These are phyloP conservation scores for Anabas testudineus DNA, from an alignment of 2,797 vertebrate genomes.

Conservation along the genomic window DNA sequence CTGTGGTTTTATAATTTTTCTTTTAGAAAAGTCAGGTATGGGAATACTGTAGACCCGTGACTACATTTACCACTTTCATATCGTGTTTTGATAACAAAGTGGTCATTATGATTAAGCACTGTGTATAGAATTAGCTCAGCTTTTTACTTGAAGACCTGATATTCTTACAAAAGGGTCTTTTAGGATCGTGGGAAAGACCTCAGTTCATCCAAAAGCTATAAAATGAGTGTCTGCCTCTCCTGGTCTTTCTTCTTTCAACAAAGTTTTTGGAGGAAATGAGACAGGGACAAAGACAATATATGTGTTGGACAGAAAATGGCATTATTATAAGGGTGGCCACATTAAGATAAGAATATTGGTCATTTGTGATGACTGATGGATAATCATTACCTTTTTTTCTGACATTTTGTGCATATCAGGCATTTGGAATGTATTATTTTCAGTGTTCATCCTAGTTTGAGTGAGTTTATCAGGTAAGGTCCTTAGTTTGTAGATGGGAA, in stretches of 20 bases:
- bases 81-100: conserved; percentile 44
- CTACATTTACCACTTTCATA: conserved; percentile 43
- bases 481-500: conserved; percentile 6
- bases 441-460: conserved; percentile 14
- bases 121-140: conserved; percentile 61
- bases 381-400: conserved; percentile 3
- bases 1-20: conserved; percentile 62
- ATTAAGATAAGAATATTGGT: conserved; percentile 33
- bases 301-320: conserved; percentile 5
- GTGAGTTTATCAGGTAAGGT: conserved; percentile 17
- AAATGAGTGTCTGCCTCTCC: conserved; percentile 27
- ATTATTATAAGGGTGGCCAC: conserved; percentile 25
- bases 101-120: conserved; percentile 49
- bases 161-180: conserved; percentile 21
- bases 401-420: conserved; percentile 18
- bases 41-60: conserved; percentile 35
- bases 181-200: conserved; percentile 19
- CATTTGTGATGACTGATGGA: conserved; percentile 17
- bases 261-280: conserved; percentile 33
- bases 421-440: conserved; percentile 53
- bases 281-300: conserved; percentile 2
- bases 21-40: conserved; percentile 55
- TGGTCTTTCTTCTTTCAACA: conserved; percentile 27
- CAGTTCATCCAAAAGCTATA: conserved; percentile 37
- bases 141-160: conserved; percentile 30